phyloP scores from a whole-genome alignment of 2,797 vertebrate species.

The Danio tinwini region DNA sequence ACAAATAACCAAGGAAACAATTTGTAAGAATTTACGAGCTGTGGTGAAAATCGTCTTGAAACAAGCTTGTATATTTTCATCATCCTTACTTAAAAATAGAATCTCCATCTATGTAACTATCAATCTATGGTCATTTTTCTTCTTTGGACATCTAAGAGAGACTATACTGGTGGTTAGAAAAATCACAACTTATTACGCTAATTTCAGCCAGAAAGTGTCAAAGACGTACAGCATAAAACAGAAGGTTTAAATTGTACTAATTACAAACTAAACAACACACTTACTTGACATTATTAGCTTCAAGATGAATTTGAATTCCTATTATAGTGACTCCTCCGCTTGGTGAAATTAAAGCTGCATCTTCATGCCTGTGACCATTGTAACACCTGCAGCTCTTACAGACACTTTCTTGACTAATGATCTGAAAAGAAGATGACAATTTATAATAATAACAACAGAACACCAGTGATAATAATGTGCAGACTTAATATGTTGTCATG shows the following conservation, averaged over 20 bases:
- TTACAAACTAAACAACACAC: not conserved
- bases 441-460: not conserved
- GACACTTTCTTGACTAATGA: constrained; percentile 20
- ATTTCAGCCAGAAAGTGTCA: too few species aligned
- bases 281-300: not conserved
- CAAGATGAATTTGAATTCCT: not conserved
- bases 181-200: not conserved
- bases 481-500: not conserved
- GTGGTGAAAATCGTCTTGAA: not conserved
- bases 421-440: constrained; percentile 12
- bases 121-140: too few species aligned
- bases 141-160: not conserved
- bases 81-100: not conserved
- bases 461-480: not conserved
- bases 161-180: not conserved
- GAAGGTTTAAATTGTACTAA: not conserved
- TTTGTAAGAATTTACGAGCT: constrained; percentile 37
- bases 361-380: not conserved
- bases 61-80: constrained; percentile 8
- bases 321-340: not conserved
- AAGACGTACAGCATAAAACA: too few species aligned
- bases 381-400: not conserved
- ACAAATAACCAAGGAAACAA: constrained; percentile 24
- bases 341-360: not conserved
- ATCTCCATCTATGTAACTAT: not conserved